phyloP scores from a whole-genome alignment of 2,797 vertebrate species.

The Danio jaintianensis region DNA sequence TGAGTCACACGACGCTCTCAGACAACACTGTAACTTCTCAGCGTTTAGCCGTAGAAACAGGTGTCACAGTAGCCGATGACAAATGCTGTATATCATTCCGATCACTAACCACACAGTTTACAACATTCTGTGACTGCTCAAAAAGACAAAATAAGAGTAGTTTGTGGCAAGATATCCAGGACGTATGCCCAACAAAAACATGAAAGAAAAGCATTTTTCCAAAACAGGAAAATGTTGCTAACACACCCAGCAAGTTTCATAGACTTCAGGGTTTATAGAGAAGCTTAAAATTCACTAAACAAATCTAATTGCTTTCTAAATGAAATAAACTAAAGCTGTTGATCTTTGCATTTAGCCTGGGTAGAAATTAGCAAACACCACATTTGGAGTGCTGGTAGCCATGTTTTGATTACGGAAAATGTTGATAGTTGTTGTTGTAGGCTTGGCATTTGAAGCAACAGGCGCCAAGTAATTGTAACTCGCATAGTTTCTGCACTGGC shows the following conservation, averaged over 20 bases:
- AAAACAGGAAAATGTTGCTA: background rate
- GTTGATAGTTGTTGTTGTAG: slow-evolving; percentile 52
- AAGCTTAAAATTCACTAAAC: background rate
- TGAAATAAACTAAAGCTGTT: background rate
- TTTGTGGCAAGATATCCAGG: background rate
- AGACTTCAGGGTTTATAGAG: slow-evolving; percentile 35
- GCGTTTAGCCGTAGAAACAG: slow-evolving; percentile 11
- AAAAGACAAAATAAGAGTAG: slow-evolving; percentile 6
- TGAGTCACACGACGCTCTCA: slow-evolving; percentile 32
- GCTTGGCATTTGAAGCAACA: slow-evolving; percentile 55
- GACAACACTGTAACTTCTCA: slow-evolving; percentile 42
- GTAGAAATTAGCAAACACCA: slow-evolving; percentile 31
- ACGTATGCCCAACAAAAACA: background rate
- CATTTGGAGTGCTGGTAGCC: slow-evolving; percentile 43
- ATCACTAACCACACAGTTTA: slow-evolving; percentile 9
- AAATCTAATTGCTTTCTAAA: background rate
- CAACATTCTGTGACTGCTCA: slow-evolving; percentile 3
- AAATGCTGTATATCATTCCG: background rate
- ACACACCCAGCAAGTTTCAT: background rate
- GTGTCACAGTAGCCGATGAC: slow-evolving; percentile 10
- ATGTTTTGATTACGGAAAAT: slow-evolving; percentile 58
- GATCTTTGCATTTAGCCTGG: slow-evolving; percentile 21
- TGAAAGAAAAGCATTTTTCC: slow-evolving; percentile 18
- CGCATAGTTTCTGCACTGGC: slow-evolving; percentile 15
- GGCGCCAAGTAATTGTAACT: slow-evolving; percentile 43